Evolutionary conservation across 2,113 vertebrate species (phyloP), one percentile per base, ranked within the genome.

Genomic region (Oreotrochilus melanogaster): DNA sequence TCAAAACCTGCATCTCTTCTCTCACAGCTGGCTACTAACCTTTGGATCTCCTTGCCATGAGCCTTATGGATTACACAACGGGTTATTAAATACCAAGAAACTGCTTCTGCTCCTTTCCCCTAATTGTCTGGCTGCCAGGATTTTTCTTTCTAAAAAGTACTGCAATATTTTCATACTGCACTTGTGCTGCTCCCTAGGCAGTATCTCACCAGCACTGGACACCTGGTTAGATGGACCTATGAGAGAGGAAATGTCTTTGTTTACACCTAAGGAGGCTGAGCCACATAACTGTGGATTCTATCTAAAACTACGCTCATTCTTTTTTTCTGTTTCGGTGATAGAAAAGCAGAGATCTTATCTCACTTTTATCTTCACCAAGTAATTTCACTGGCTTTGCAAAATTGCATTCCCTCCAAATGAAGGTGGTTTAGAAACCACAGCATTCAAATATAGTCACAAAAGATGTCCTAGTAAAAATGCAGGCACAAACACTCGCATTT

Each of bases 401-500:
- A 93, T 39, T 76, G 50, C 67, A 42, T 66, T 79, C 25, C 19
- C 28, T 31, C 9, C 12, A 66, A n/a, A 93, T 7, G 51, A 95
- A 88, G 64, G 82, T 78, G 24, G 21, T 57, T 92, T 81, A 64
- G 69, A 89, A 91, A 91, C 35, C 35, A 50, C 45, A 42, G 80
- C 35, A 57, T 85, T 70, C 80, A 95, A 87, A 79, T 35, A 74
- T 23, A 61, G 62, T 67, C 75, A 90, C 66, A 85, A 73, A 87
- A 62, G 84, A 82, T 57, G 43, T 62, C 65, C 80, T 72, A 47
- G 66, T 75, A 85, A 87, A 95, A 95, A 54, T 45, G 79, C 91
- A 93, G 92, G 86, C 70, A 66, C 79, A 93, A 91, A 87, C 89
- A 78, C n/a, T 88, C 83, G 88, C 33, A 56, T 95, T 88, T 76